These are phyloP conservation scores for Catostylus mosaicus DNA, from an alignment of 30 jellyfish, hydroid and myxozoan genomes.

Conservation along the genomic window DNA sequence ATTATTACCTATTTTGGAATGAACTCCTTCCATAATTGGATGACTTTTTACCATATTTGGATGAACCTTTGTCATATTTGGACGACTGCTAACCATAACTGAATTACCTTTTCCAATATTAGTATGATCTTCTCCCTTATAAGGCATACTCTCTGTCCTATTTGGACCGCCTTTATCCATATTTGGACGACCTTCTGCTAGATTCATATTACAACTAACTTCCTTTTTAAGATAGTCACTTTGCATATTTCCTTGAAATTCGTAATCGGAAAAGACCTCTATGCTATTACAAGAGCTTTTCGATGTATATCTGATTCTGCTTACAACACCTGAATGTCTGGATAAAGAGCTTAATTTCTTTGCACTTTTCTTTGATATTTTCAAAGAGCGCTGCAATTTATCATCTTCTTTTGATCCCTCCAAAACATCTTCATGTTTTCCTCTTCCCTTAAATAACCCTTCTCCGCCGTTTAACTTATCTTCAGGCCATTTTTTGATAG, in stretches of 20 bases:
- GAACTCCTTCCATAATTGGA: not conserved
- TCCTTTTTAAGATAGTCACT: not conserved
- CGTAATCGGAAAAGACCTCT: not conserved
- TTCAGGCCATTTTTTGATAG: not conserved
- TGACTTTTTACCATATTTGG: not conserved
- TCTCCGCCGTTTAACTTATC: not conserved
- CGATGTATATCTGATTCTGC: not conserved
- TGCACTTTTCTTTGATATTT: not conserved
- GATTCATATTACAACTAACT: not conserved
- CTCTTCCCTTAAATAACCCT: not conserved
- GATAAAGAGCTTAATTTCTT: not conserved
- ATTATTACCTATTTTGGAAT: not conserved
- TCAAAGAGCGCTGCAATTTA: not conserved
- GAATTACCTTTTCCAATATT: not conserved
- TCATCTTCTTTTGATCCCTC: not conserved
- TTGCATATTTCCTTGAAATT: not conserved
- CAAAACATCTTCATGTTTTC: not conserved
- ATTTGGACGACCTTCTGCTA: not conserved
- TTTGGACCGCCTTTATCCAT: not conserved
- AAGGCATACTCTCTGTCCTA: not conserved
- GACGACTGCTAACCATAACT: not conserved
- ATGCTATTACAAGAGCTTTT: not conserved
- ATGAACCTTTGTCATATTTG: not conserved
- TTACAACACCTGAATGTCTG: not conserved
- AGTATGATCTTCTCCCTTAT: not conserved